These are phyloP conservation scores for Trachelus tabidus DNA, from an alignment of 2,888 invertebrate genomes.

Conservation along the genomic window DNA sequence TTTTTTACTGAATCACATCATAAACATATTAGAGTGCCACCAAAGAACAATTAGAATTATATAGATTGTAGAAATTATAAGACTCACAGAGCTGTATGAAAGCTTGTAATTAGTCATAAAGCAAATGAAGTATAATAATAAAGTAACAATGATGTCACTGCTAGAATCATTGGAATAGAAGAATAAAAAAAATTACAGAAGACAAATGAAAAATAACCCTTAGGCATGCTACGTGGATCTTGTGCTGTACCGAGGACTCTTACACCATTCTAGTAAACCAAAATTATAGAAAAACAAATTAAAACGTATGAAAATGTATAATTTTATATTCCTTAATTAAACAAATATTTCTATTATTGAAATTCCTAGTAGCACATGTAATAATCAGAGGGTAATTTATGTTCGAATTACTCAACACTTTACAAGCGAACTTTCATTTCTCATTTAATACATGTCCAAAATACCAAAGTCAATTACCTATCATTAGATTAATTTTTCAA, in stretches of 20 bases:
- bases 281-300: neutral
- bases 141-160: neutral
- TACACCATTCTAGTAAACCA: neutral
- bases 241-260: neutral
- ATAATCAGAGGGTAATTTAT: neutral
- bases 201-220: neutral
- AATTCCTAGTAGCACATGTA: neutral
- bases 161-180: neutral
- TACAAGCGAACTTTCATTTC: neutral
- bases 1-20: neutral
- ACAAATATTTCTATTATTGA: too few relatives aligned
- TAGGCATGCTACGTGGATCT: neutral
- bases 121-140: neutral
- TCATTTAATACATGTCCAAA: neutral
- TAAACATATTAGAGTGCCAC: neutral
- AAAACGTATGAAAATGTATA: neutral
- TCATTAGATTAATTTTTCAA: neutral
- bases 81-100: neutral
- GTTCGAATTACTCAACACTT: neutral
- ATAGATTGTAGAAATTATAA: neutral
- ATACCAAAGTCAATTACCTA: neutral
- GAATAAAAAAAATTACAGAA: neutral
- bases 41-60: neutral
- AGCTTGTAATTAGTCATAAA: neutral
- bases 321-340: too few relatives aligned